Evolutionary conservation across 2,113 vertebrate species (phyloP).

Genomic region (Polyodon spathula): DNA sequence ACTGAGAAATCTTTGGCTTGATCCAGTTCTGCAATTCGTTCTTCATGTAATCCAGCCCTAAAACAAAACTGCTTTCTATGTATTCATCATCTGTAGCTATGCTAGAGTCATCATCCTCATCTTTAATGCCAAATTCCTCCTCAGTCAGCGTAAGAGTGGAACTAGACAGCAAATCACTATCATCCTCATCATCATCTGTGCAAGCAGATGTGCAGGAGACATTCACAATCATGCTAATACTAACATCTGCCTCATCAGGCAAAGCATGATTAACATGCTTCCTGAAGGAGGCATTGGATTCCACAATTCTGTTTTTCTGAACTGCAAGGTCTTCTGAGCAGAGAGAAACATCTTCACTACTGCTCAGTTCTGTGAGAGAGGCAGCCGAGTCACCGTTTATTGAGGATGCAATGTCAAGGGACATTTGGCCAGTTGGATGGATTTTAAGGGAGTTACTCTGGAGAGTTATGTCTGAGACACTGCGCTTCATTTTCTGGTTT

Average conservation of each 20-base stretch:
- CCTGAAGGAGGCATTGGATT: constrained; percentile 66
- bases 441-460: constrained; percentile 65
- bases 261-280: constrained; percentile 64
- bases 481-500: constrained; percentile 80
- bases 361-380: constrained; percentile 84
- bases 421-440: constrained; percentile 48
- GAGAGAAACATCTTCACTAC: constrained; percentile 81
- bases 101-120: constrained; percentile 75
- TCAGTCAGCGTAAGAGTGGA: constrained; percentile 94
- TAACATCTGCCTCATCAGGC: constrained; percentile 75
- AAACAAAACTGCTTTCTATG: constrained; percentile 71
- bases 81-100: constrained; percentile 79
- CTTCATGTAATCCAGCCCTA: constrained; percentile 85
- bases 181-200: constrained; percentile 89
- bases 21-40: constrained; percentile 84
- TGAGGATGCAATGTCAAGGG: constrained; percentile 59
- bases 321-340: constrained; percentile 77
- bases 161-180: constrained; percentile 91
- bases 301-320: constrained; percentile 66
- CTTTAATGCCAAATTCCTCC: constrained; percentile 82
- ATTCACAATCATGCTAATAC: constrained; percentile 94
- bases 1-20: constrained; percentile 58
- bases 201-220: constrained; percentile 90
- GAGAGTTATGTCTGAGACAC: constrained; percentile 84
- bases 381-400: constrained; percentile 76